A percentile compares a stretch with the other conserved stretches of the same genome.
Evolutionary conservation across 2,888 invertebrate species (phyloP).

Genomic region (Physocephala rufipes): DNA sequence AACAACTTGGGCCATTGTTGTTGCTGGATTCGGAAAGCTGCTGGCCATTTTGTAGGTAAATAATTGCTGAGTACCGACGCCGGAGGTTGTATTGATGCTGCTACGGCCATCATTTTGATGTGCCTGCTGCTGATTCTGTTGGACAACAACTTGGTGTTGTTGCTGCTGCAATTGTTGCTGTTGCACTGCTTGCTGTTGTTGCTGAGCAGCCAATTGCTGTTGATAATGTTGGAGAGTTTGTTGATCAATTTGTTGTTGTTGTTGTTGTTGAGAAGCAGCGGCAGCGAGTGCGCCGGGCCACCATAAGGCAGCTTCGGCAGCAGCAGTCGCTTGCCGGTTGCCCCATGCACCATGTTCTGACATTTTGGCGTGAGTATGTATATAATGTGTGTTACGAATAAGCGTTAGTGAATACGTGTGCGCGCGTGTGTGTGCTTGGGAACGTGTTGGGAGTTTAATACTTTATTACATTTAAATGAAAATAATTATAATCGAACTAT

Average conservation of each 20-base stretch:
- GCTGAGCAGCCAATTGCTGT: slow-evolving; percentile 67
- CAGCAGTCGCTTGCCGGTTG: slow-evolving; percentile 66
- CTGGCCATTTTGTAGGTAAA: slow-evolving; percentile 89
- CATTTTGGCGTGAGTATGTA: slow-evolving; percentile 61
- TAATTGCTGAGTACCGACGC: slow-evolving; percentile 75
- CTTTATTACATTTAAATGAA: not conserved
- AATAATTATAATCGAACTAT: not conserved
- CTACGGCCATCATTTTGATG: slow-evolving; percentile 68
- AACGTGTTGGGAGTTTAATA: not conserved
- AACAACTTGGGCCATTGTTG: slow-evolving; percentile 73
- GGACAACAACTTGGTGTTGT: slow-evolving; percentile 66
- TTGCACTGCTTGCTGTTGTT: slow-evolving; percentile 67
- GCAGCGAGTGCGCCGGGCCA: slow-evolving; percentile 68
- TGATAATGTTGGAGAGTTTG: slow-evolving; percentile 69
- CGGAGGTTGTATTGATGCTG: slow-evolving; percentile 67
- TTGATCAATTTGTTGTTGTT: slow-evolving; percentile 68
- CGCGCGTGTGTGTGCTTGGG: not conserved
- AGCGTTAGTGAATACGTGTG: not conserved
- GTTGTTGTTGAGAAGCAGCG: slow-evolving; percentile 67
- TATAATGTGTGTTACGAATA: no score
- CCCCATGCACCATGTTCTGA: slow-evolving; percentile 75
- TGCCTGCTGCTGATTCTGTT: slow-evolving; percentile 67
- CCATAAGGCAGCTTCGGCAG: slow-evolving; percentile 70
- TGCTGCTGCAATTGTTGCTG: slow-evolving; percentile 67
- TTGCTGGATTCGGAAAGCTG: slow-evolving; percentile 79